Conservation (phyloP, 2,797 vertebrate genomes). For the Limnodromus scolopaceus region DNA sequence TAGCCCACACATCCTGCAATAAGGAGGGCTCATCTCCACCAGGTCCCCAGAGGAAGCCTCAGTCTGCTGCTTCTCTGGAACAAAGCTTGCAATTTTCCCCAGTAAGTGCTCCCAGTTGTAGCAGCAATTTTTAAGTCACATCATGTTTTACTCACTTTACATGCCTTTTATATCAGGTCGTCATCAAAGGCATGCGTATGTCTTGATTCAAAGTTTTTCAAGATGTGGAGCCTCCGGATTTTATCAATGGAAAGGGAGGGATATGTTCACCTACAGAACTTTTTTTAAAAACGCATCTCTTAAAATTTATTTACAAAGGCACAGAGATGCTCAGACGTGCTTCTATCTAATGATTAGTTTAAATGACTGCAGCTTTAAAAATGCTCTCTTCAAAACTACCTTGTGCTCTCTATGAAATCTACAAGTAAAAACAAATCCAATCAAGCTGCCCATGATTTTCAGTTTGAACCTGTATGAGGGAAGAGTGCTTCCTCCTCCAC, state of each 20-base stretch:
- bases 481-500: neutral
- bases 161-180: neutral
- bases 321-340: neutral
- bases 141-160: constrained; percentile 17
- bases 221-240: neutral
- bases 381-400: neutral
- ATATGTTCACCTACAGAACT: neutral
- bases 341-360: neutral
- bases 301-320: neutral
- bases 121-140: neutral
- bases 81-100: neutral
- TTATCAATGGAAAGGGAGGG: neutral
- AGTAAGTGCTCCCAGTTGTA: constrained; percentile 40
- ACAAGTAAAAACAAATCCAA: neutral
- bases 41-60: neutral
- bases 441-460: neutral
- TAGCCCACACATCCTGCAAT: neutral
- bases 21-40: neutral
- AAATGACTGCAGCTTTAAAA: neutral
- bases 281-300: neutral
- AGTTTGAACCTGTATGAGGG: neutral
- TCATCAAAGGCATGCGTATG: constrained; percentile 15
- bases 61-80: neutral
- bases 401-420: neutral
- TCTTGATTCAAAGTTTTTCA: constrained; percentile 7